Evolutionary conservation across 2,113 vertebrate species (phyloP), one percentile per base, ranked within the genome.

Genomic region (Ploceus nigricollis): DNA sequence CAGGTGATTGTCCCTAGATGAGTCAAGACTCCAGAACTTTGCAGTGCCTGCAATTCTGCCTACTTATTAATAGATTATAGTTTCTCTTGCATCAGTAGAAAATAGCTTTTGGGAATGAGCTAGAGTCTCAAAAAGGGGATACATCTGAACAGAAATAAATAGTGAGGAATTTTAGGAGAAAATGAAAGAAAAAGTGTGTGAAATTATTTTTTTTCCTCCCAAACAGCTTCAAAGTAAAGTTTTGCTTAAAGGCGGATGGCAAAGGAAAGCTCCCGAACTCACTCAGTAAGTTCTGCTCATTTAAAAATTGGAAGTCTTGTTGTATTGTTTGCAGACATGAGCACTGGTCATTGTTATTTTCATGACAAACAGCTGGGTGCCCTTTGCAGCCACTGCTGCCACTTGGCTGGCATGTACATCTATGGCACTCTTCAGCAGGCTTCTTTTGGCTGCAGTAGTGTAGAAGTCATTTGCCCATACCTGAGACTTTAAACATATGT

Each of bases 191-290:
- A 53, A 88, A 45, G 0, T 24, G 9, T 31, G 9, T 45, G 54
- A 88, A 72, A 61, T 42, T 33, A 9, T 33, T 22, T 85, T 63
- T 44, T 92, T 18, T 89, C 81, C 27, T 87, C 90, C 45, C n/a
- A 82, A 97, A 75, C 97, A 99, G 99, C 92, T 99, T 99, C 94
- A 98, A 97, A 89, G 99, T 99, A 12, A 99, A 98, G 87, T 99
- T 99, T 97, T 99, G 99, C 96, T 97, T 99, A 90, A 99, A 98
- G 95, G 99, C 99, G 4, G 98, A 97, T 39, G 99, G 99, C 68
- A 98, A 94, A 90, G 98, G 99, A 89, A 98, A 98, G 35, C 98
- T 99, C 23, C 92, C 97, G 0, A 81, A 48, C 35, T 96, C 97
- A 11, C 98, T 99, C 57, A 98, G 99, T 99, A 97, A 98, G 99